Base-by-base conservation (phyloP, 2,113 vertebrate genomes). In the Gallinago undulata region DNA sequence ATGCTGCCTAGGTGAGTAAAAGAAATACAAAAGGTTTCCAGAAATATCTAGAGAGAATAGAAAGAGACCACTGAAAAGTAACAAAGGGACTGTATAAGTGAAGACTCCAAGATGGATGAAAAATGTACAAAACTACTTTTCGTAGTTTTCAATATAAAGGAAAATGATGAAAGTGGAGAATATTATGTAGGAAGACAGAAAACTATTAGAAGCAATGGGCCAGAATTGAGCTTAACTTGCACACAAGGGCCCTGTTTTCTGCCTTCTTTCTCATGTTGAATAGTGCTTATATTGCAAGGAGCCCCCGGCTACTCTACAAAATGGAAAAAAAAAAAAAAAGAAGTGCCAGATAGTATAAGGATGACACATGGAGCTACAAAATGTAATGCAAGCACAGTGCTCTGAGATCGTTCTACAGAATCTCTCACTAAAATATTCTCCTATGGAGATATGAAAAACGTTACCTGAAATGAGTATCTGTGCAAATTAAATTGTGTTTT, bases 1-100 rank as follows among this genome's bases (percentile, higher is more conserved):
- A 67, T 63, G 39, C 64, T 92, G 68, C 60, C 48, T 80, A 72
- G 51, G 78, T 0, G 4, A 68, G 45, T 75, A 74, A 92, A 78
- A 80, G 80, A 82, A 91, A 72, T 57, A 80, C 55, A 75, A 89
- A 91, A 91, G 33, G 5, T 19, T 45, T 91, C 74, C 85, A 57
- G 92, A 96, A 96, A 94, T 87, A 96, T 63, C 73, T 64, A 68
- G 39, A 86, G 19, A 86, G 68, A 91, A 64, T 7, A 84, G 57
- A 64, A 75, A 55, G n/a, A 90, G 64, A 67, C 8, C 50, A 56
- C 45, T 70, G 68, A 55, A 89, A 78, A 86, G 16, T 75, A 84
- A 86, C 70, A 93, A 93, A 94, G 48, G 24, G 47, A 43, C 7
- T 27, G 13, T 48, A 8, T 33, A 67, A 68, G 15, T 82, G 47